Evolutionary conservation across 2,113 vertebrate genomes (phyloP), one percentile per base, ranked within the genome.

Genomic region (Pygoscelis adeliae): DNA sequence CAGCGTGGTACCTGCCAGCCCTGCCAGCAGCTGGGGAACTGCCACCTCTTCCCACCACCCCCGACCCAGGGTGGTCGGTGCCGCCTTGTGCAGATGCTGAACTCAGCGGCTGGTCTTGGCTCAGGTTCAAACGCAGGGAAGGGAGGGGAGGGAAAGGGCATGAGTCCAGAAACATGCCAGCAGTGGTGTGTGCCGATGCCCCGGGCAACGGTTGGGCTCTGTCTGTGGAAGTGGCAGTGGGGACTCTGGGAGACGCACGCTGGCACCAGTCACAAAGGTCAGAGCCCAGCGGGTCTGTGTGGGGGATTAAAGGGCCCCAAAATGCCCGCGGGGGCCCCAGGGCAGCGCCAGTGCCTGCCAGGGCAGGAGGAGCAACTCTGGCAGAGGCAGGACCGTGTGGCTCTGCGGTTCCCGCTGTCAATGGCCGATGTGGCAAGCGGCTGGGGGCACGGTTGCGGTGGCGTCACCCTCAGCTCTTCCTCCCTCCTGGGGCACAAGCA

Each of bases 401-500:
- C 21, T 70, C 82, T 44, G 56, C 0, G 0, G 47, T 42, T 56
- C n/a, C 55, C 2, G 1, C 82, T 65, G 85, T n/a, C 73, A 71
- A 27, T 0, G 0, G 59, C 22, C 0, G 1, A 11, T 25, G 66
- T 3, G 6, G 46, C 1, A 11, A 38, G 49, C 1, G 2, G 76
- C 42, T 23, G 52, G 71, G 42, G 56, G n/a, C 52, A 32, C 2
- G 0, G 14, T 26, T 8, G 8, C 0, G 0, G 3, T 11, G 6
- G 32, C 7, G 1, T 73, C 67, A 76, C 49, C 25, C 66, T 81
- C 15, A 1, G 23, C 72, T 83, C 66, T 53, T 92, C 83, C 66
- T 77, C 40, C 38, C 20, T 83, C 26, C 38, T 0, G 1, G 11
- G 56, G 25, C 73, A 90, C 55, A 27, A 88, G 22, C 1, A 5